phyloP scores from a whole-genome alignment of 2,113 vertebrate genomes.

The Penelope pileata region DNA sequence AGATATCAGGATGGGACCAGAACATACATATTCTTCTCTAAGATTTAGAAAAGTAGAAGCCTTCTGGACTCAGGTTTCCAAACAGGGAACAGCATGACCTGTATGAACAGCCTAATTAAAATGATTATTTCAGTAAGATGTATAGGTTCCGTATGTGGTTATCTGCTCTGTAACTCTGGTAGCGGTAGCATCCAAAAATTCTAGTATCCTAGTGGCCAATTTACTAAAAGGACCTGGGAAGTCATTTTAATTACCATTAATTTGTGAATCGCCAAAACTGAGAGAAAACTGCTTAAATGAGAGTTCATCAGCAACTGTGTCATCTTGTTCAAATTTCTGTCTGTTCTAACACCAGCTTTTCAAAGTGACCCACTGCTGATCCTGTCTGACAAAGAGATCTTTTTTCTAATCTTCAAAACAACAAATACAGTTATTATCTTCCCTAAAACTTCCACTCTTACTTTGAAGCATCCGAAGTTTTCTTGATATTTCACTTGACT shows the following conservation, averaged over 20 bases:
- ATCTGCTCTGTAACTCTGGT: background rate
- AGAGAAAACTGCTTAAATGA: background rate
- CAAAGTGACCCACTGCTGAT: background rate
- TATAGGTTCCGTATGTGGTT: background rate
- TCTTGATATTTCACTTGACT: background rate
- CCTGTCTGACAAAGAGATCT: background rate
- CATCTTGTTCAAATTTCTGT: rapidly evolving
- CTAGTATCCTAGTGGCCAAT: background rate
- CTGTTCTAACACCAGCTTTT: background rate
- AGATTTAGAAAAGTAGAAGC: background rate
- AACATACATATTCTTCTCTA: background rate
- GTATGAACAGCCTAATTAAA: background rate
- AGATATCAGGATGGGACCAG: background rate
- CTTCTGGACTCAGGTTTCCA: background rate
- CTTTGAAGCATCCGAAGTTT: background rate
- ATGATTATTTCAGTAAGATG: background rate
- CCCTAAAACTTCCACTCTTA: background rate
- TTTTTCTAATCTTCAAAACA: background rate
- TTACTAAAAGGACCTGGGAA: background rate
- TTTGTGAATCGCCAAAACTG: background rate
- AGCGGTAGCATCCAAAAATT: background rate
- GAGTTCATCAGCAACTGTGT: background rate
- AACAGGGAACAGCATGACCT: background rate
- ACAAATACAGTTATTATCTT: background rate
- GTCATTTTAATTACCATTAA: background rate